A percentile compares a stretch with the other conserved stretches of the same genome.
Evolutionary conservation across 2,113 vertebrate genomes (phyloP).

Genomic region (Atherinomorus stipes): DNA sequence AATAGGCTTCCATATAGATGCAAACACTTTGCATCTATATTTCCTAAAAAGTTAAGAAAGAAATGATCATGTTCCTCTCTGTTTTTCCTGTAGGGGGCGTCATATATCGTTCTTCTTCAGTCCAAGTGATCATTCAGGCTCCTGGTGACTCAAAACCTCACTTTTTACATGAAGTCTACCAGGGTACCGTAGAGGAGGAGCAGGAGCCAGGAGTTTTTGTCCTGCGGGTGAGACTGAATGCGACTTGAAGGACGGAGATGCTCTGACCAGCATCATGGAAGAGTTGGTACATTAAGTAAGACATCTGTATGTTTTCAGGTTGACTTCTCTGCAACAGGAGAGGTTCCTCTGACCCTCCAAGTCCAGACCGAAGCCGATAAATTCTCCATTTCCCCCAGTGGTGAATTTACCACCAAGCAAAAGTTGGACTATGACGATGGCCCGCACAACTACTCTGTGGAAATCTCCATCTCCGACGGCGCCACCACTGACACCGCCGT

Average conservation of each 20-base stretch:
- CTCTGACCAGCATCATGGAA: background rate
- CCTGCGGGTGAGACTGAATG: constrained; percentile 61
- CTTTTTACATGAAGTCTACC: constrained; percentile 75
- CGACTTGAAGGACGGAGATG: background rate
- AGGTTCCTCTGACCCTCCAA: constrained; percentile 45
- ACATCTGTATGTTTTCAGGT: constrained; percentile 18
- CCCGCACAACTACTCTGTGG: constrained; percentile 70
- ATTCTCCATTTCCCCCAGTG: constrained; percentile 70
- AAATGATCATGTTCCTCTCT: background rate
- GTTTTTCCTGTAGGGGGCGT: constrained; percentile 73
- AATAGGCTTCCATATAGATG: no score
- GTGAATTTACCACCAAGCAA: constrained; percentile 69
- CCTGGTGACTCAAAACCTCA: constrained; percentile 75
- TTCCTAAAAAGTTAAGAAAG: no score
- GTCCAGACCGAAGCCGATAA: constrained; percentile 66
- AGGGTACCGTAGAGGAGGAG: constrained; percentile 77
- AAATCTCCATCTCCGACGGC: constrained; percentile 81
- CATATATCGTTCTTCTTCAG: constrained; percentile 70
- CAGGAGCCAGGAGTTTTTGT: constrained; percentile 60
- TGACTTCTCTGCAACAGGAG: constrained; percentile 55
- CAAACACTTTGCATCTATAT: no score
- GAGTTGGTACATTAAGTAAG: background rate
- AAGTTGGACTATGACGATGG: constrained; percentile 81
- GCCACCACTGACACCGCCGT: constrained; percentile 56
- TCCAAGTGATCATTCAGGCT: constrained; percentile 75